Evolutionary conservation across 2,797 vertebrate species (phyloP).

Genomic region (Coendou prehensilis): DNA sequence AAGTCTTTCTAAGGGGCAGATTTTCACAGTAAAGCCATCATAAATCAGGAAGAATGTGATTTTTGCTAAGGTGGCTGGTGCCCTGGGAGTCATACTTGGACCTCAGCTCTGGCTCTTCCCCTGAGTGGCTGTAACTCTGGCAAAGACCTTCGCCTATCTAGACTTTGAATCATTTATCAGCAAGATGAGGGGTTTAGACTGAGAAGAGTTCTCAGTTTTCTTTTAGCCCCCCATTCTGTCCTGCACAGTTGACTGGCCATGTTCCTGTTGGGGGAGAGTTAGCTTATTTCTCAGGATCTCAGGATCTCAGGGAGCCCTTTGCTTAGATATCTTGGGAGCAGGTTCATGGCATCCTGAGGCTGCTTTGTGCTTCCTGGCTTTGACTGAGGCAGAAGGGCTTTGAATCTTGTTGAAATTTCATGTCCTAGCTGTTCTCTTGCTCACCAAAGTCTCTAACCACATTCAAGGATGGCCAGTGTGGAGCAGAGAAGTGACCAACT

Average conservation of each 20-base stretch:
- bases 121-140: neutral
- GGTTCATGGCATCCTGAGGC: neutral
- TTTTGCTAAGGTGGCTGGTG: neutral
- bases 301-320: neutral
- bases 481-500: neutral
- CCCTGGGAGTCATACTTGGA: neutral
- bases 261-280: neutral
- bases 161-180: neutral
- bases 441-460: neutral
- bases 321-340: neutral
- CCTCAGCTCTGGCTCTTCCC: neutral
- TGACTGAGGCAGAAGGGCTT: constrained; percentile 4
- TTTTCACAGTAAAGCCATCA: neutral
- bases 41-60: neutral
- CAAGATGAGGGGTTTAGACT: neutral
- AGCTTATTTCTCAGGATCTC: neutral
- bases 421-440: neutral
- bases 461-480: neutral
- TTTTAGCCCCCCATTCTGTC: neutral
- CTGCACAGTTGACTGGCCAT: neutral
- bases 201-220: neutral
- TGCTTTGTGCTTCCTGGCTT: neutral
- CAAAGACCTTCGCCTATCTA: neutral
- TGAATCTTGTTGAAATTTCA: neutral
- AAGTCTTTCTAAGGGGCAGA: neutral